Conservation (phyloP, 2,888 invertebrate genomes). For the Aproaerema taeniolella region DNA sequence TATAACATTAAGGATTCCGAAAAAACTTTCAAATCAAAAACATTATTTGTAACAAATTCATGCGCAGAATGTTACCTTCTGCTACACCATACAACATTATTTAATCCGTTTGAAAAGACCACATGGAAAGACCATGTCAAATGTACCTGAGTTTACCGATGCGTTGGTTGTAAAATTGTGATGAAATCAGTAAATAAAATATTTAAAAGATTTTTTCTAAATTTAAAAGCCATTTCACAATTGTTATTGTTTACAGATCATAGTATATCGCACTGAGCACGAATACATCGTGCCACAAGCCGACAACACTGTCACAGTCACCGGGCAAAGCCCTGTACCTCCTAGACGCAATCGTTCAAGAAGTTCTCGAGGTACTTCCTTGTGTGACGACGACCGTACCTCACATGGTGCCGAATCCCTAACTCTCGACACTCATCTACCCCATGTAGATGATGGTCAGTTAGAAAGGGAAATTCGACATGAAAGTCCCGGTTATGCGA, state of each 20-base stretch:
- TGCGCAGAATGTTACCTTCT: too few species aligned
- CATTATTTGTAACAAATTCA: too few species aligned
- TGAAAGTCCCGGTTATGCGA: slow-evolving; percentile 83
- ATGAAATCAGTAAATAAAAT: too few species aligned
- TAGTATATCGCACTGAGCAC: slow-evolving; percentile 81
- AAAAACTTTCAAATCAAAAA: too few species aligned
- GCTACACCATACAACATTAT: too few species aligned
- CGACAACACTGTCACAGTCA: slow-evolving; percentile 65
- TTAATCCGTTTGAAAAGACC: too few species aligned
- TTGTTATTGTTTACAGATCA: slow-evolving; percentile 77
- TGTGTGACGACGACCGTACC: slow-evolving; percentile 83
- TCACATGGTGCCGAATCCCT: slow-evolving; percentile 84
- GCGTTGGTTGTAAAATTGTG: too few species aligned
- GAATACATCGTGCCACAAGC: slow-evolving; percentile 80
- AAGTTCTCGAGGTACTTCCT: slow-evolving; percentile 72
- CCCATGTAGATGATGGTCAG: slow-evolving; percentile 43
- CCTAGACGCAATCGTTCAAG: slow-evolving; percentile 77
- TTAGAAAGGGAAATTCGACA: slow-evolving; percentile 57
- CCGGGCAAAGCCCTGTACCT: slow-evolving; percentile 76
- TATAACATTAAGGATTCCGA: too few species aligned
- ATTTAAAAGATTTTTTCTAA: too few species aligned
- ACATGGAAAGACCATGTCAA: too few species aligned
- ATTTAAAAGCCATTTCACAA: too few species aligned
- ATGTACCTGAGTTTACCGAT: too few species aligned
- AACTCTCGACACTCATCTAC: slow-evolving; percentile 65